Conservation (phyloP, 2,113 vertebrate genomes). For the Neotragus pygmaeus region DNA sequence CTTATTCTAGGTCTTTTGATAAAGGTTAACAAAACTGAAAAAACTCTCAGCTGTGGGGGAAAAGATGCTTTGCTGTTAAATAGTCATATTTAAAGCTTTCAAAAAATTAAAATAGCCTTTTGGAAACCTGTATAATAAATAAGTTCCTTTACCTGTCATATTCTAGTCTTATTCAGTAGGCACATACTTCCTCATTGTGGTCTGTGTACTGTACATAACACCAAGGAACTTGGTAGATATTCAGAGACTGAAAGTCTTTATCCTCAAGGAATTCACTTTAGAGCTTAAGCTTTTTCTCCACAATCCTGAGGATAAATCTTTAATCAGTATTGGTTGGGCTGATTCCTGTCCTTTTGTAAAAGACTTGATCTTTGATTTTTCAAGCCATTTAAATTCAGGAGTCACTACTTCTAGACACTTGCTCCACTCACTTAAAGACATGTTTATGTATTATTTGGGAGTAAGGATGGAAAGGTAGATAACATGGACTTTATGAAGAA, state of each 20-base stretch:
- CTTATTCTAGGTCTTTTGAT: constrained; percentile 26
- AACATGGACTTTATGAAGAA: background rate
- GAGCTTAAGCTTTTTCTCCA: constrained; percentile 12
- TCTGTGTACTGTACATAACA: background rate
- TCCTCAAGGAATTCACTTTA: background rate
- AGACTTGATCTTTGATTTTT: constrained; percentile 24
- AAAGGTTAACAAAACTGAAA: constrained; percentile 36
- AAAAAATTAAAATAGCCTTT: constrained; percentile 10
- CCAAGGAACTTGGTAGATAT: background rate
- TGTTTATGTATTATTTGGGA: background rate
- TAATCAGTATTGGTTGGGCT: background rate
- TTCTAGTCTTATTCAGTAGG: background rate
- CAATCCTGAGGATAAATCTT: background rate
- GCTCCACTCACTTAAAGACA: background rate
- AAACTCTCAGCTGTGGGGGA: background rate
- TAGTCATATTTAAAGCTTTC: background rate
- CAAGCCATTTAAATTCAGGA: background rate
- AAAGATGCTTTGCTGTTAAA: background rate
- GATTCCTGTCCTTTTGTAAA: background rate
- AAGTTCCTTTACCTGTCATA: background rate
- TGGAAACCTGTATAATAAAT: background rate
- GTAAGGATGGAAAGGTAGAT: background rate
- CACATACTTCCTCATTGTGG: background rate
- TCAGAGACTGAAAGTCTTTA: background rate
- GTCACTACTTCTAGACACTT: background rate